Evolutionary conservation across 2,888 invertebrate genomes (phyloP), one percentile per base, ranked within the genome.

Genomic region (Drepana falcataria): DNA sequence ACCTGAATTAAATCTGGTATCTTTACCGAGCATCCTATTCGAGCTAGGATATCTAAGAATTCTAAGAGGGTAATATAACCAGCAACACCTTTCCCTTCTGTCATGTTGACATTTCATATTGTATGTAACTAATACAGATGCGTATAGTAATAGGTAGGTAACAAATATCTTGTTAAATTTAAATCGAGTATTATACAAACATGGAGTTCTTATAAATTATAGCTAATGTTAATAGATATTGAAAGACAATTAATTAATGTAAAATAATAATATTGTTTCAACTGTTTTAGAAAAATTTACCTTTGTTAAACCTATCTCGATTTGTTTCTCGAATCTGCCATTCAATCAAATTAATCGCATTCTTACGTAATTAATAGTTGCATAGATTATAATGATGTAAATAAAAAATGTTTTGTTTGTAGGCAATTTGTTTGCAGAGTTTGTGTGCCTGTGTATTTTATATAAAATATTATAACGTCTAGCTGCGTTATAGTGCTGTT

Each of bases 241-340:
- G 79, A 84, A 88, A 83, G 73, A 87, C 84, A 80, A 81, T 83
- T 83, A 80, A 83, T 72, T 75, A 78, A 79, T 88, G 84, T 89
- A 88, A 85, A 82, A 79, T 83, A 80, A 78, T 71, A 75, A 75
- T 85, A 87, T 86, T 77, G 85, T 87, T 89, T 84, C 72, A 82
- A 85, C 79, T 87, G 86, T 91, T 90, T 90, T 91, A 91, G 91
- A 91, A 85, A 90, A 91, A 90, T 91, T 87, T 91, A 91, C 91
- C 89, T 91, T 81, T 80, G 91, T 91, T 91, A 77, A 85, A 83
- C 75, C 79, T 83, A 79, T 79, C 80, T 85, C 78, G 69, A 79
- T 87, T 89, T 80, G 68, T 86, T 88, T 88, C 78, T 75, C 73
- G 69, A 75, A 74, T 76, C 71, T 77, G 73, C n/a, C n/a, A n/a